Evolutionary conservation across 2,797 vertebrate genomes (phyloP), one percentile per base, ranked within the genome.

Genomic region (Bradypus variegatus): DNA sequence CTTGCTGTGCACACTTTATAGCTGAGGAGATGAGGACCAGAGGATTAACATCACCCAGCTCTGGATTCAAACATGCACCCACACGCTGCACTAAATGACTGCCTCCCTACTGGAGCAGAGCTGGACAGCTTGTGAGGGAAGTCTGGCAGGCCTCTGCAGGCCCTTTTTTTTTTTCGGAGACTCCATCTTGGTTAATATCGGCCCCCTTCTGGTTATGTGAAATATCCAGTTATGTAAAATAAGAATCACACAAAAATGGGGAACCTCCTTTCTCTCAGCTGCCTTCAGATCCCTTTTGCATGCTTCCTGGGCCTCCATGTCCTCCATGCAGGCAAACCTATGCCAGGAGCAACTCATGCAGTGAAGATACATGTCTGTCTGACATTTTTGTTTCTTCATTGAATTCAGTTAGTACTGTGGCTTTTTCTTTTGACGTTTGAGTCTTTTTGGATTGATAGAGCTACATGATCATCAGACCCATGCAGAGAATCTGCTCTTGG

Each of bases 81-180:
- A 29, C 69, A 73, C 65, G 76, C 38, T 60, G 60, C 81, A 78
- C 85, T 2, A 4, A 27, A 8, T 41, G 19, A 65, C 9, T 75
- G 78, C 48, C 64, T 36, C 13, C 21, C 38, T 84, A 31, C 38
- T 19, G 87, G 53, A 27, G 53, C 70, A 64, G 8, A 16, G 9
- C 58, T 23, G 72, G 86, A 16, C 65, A 27, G 65, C 60, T 64
- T 53, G n/a, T 76, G 53, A 14, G 58, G 67, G 33, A 64, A 77
- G 50, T 53, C 75, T 94, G 53, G 67, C 77, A 94, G 48, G 82
- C 79, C 82, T 94, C 84, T 87, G 87, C 77, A 95, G 45, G 82
- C 16, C n/a, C n/a, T 72, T 77, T 91, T 25, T 27, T 80, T 80
- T 92, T 25, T 27, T 80, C 13, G 33, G 86, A 48, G 67, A 93